Evolutionary conservation across 2,888 invertebrate species (phyloP).

Genomic region (Papilio elwesi): DNA sequence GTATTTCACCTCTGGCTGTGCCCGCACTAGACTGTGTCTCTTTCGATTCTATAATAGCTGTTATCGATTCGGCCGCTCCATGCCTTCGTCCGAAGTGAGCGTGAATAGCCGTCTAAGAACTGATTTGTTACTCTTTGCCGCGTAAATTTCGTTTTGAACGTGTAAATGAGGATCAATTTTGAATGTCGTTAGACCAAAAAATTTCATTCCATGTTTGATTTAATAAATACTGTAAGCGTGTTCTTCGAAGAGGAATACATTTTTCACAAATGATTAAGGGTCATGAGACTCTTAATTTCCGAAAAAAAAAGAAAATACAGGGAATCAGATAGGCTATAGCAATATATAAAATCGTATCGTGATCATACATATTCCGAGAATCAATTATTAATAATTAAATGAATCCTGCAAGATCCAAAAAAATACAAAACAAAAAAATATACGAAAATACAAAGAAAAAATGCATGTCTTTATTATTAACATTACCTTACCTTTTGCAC

Average conservation of each 20-base stretch:
- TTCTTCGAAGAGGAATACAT: background rate
- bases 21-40: conserved; percentile 43
- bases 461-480: too few relatives aligned
- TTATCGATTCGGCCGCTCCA: conserved; percentile 43
- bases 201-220: conserved; percentile 9
- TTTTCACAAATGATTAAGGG: background rate
- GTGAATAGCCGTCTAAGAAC: conserved; percentile 32
- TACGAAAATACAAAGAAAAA: too few relatives aligned
- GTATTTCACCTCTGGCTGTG: conserved; percentile 69
- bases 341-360: too few relatives aligned
- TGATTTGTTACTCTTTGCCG: conserved; percentile 30
- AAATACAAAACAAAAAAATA: too few relatives aligned
- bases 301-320: too few relatives aligned
- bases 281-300: background rate
- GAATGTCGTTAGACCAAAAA: background rate
- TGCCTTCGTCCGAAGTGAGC: conserved; percentile 32
- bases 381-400: too few relatives aligned
- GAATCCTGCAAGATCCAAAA: too few relatives aligned
- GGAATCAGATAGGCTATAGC: too few relatives aligned
- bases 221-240: conserved; percentile 40
- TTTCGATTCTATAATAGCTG: conserved; percentile 45
- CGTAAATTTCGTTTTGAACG: conserved; percentile 30
- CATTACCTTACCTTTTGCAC: too few relatives aligned
- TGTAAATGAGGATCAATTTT: conserved; percentile 32
- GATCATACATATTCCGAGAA: too few relatives aligned